A percentile compares a stretch with the other conserved stretches of the same genome.
These are phyloP conservation scores for Drosophila simulans DNA, from an alignment of 1,140 invertebrate genomes.

Conservation along the genomic window DNA sequence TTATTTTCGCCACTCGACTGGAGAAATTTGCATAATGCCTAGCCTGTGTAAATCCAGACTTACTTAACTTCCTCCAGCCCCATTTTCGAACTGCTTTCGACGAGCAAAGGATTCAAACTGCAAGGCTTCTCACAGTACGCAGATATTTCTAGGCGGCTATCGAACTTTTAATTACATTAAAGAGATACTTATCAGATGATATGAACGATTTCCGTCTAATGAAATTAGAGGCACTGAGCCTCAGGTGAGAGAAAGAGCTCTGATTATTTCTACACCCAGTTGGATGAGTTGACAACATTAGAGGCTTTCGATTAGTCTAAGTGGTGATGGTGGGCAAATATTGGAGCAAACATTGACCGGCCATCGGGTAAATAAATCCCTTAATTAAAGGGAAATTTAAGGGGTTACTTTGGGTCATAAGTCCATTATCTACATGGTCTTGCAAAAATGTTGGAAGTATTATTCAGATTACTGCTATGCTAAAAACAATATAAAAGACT, in stretches of 20 bases:
- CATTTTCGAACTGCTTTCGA: constrained; percentile 42
- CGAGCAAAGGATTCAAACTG: constrained; percentile 36
- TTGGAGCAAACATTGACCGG: constrained; percentile 3
- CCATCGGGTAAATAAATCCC: constrained; percentile 14
- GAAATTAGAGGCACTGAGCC: constrained; percentile 19
- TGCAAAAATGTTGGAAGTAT: not conserved
- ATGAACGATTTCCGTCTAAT: constrained; percentile 49
- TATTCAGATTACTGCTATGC: not conserved
- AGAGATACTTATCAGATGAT: constrained; percentile 18
- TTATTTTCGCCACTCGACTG: constrained; percentile 64
- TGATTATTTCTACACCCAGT: constrained; percentile 22
- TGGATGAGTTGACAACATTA: constrained; percentile 61
- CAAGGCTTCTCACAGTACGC: not conserved
- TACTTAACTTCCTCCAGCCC: constrained; percentile 37
- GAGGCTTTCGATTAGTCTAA: constrained; percentile 57
- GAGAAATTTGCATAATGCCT: constrained; percentile 49
- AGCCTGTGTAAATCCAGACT: constrained; percentile 7
- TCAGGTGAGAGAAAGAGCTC: constrained; percentile 22
- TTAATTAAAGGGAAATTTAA: constrained; percentile 5
- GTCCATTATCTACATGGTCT: not conserved
- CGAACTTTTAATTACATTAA: constrained; percentile 51
- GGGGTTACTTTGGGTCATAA: constrained; percentile 1
- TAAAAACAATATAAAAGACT: not conserved
- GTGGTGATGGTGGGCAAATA: constrained; percentile 46
- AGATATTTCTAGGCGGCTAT: not conserved